Percentiles rank a stretch among this genome's conserved stretches.
Conservation (phyloP, 2,113 vertebrate genomes). For the Oreocharis arfaki region DNA sequence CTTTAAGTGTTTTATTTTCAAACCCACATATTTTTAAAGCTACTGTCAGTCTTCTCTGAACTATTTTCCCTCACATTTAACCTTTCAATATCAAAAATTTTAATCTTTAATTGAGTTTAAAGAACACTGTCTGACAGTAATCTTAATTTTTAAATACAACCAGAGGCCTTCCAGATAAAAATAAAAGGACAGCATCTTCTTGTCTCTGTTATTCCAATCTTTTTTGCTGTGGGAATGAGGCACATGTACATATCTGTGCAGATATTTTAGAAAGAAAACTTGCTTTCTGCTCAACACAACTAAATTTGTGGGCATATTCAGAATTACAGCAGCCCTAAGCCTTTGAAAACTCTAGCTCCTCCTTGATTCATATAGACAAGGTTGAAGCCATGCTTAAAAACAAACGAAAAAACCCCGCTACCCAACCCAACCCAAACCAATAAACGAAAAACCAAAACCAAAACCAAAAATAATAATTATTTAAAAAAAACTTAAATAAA, state of each 20-base stretch:
- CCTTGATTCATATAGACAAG: neutral
- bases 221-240: neutral
- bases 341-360: neutral
- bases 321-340: neutral
- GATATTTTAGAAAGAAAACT: neutral
- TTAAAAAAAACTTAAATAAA: too few relatives aligned
- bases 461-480: too few relatives aligned
- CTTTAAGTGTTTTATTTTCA: neutral
- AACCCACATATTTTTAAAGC: neutral
- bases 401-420: too few relatives aligned
- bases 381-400: neutral
- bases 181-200: neutral
- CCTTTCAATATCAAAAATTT: neutral
- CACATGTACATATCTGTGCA: neutral
- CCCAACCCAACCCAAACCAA: neutral
- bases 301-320: neutral
- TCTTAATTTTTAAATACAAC: neutral
- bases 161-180: neutral
- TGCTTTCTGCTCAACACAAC: neutral
- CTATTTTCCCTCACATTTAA: neutral
- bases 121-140: neutral
- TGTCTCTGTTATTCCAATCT: neutral
- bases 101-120: neutral
- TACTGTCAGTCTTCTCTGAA: neutral
- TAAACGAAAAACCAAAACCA: fast-evolving